Conservation (phyloP, 2,888 invertebrate species). For the Melinaea menophilus region DNA sequence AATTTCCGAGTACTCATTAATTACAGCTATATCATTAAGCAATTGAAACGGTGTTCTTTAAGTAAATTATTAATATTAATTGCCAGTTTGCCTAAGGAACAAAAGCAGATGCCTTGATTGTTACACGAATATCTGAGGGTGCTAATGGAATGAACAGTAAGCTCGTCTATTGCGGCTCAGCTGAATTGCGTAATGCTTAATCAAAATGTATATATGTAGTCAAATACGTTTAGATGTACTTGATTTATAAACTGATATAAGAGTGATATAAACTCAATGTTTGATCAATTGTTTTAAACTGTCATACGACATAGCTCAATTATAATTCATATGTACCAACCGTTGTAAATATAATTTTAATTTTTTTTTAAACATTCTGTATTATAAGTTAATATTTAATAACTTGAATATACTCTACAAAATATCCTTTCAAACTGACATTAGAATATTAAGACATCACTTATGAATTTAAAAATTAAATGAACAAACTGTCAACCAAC, state of each 20-base stretch:
- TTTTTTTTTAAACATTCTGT: too few species aligned
- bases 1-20: slow-evolving; percentile 24
- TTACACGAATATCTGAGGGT: slow-evolving; percentile 24
- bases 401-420: too few species aligned
- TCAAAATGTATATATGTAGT: not conserved
- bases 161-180: slow-evolving; percentile 4
- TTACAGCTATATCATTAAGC: slow-evolving; percentile 30
- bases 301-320: too few species aligned
- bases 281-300: too few species aligned
- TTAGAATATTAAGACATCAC: not conserved
- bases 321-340: too few species aligned
- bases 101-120: slow-evolving; percentile 56
- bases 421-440: not conserved
- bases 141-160: slow-evolving; percentile 9
- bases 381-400: too few species aligned
- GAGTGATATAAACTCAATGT: not conserved
- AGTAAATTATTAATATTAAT: slow-evolving; percentile 60
- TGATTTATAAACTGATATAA: not conserved
- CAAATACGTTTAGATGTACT: not conserved
- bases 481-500: not conserved
- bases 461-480: not conserved
- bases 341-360: too few species aligned
- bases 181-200: not conserved
- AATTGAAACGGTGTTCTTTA: slow-evolving; percentile 40
- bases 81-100: slow-evolving; percentile 37